These are phyloP conservation scores for Zosterops japonicus DNA, from an alignment of 2,113 vertebrate species.

Conservation along the genomic window DNA sequence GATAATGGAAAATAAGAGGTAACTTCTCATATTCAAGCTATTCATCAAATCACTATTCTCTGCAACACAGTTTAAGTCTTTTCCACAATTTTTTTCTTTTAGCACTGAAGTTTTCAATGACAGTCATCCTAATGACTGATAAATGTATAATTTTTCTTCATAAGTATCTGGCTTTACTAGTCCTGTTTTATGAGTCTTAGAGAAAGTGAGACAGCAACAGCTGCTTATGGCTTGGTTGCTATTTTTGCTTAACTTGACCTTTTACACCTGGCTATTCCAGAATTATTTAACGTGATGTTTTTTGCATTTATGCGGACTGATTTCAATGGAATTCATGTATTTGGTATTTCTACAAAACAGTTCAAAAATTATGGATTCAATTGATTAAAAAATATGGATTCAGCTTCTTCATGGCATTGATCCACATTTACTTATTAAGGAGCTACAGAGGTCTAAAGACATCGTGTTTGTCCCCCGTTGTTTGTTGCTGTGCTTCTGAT, in stretches of 20 bases:
- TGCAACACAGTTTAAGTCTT: background rate
- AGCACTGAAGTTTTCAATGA: background rate
- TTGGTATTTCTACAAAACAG: background rate
- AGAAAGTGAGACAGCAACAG: background rate
- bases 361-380: background rate
- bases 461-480: background rate
- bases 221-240: background rate
- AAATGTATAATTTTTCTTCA: background rate
- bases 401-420: background rate
- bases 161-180: background rate
- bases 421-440: background rate
- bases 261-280: background rate
- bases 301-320: background rate
- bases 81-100: background rate
- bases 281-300: background rate
- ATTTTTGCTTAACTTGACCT: background rate
- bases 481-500: background rate
- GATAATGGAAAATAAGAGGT: background rate
- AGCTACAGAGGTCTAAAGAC: background rate
- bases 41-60: background rate
- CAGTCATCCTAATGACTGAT: background rate
- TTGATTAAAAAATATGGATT: background rate
- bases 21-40: background rate
- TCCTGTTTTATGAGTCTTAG: background rate
- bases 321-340: background rate